Base-by-base conservation (phyloP, 1,140 invertebrate species). In the Lycorma delicatula region DNA sequence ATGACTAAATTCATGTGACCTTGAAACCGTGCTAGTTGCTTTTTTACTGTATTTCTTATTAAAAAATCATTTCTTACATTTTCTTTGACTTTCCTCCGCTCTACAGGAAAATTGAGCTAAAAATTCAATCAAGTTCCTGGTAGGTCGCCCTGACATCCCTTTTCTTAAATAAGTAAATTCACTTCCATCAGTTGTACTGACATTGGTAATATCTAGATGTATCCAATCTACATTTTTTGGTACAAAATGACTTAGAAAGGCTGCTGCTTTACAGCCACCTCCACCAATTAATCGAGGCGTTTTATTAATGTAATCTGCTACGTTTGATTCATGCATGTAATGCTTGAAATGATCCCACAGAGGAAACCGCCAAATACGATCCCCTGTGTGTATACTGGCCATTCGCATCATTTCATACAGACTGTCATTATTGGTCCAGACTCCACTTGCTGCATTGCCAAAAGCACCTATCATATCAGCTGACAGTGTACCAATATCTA, bases 401-500 rank as follows among this genome's bases (percentile, higher is more conserved):
- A 67, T 60, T 34, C 67, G 60, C 50, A 75, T 58, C 48, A 48
- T 56, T 46, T 48, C 54, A 16, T 23, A 56, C 26, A 48, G 38
- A 5, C n/a, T n/a, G n/a, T 71, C 70, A 12, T 72, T 73, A 61
- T 80, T 82, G 18, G 77, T 76, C 63, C 77, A 84, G 0, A 79
- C 78, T 22, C 75, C 82, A 56, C 77, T 71, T 3, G 76, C 79
- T 12, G 71, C 71, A 34, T 70, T 66, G 9, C 81, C 81, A 22
- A 83, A 67, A 11, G 77, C 75, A 27, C 77, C 71, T 56, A 68
- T 68, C 64, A 81, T 77, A 46, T 79, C 79, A 56, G 77, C 63
- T 59, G 83, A 82, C 46, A 85, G 71, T 12, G 82, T 84, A 4
- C 81, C 82, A 60, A 84, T 72, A 66, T 83, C 80, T 9, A 85